phyloP scores from a whole-genome alignment of 2,888 invertebrate genomes.

The Vesta saturnalis region DNA sequence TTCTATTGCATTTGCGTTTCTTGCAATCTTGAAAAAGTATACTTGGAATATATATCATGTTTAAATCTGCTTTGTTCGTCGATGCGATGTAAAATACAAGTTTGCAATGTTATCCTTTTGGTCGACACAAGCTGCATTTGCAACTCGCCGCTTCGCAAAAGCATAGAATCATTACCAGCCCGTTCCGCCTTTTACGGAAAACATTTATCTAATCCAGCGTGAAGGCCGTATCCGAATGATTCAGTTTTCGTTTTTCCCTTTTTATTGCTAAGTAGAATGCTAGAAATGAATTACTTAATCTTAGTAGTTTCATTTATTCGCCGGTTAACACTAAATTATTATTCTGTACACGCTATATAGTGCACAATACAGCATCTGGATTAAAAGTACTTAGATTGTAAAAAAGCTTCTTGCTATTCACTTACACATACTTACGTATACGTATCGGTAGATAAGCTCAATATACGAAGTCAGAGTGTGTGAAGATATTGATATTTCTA shows the following conservation, averaged over 20 bases:
- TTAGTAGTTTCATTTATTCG: not conserved
- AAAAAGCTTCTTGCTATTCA: not conserved
- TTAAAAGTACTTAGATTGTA: constrained; percentile 1
- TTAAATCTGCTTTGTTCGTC: constrained; percentile 45
- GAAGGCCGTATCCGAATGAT: constrained; percentile 32
- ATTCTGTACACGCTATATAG: not conserved
- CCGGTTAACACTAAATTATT: not conserved
- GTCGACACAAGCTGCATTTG: constrained; percentile 37
- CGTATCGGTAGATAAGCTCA: constrained; percentile 7
- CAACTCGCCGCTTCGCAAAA: constrained; percentile 46
- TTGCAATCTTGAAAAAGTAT: constrained; percentile 42
- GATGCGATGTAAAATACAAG: constrained; percentile 39
- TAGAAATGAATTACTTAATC: constrained; percentile 1
- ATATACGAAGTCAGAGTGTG: not conserved
- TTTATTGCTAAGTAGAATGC: not conserved
- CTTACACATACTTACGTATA: not conserved
- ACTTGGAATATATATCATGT: constrained; percentile 45
- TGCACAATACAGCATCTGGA: not conserved
- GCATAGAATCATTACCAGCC: constrained; percentile 45
- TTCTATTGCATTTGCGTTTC: constrained; percentile 40
- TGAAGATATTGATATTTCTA: not conserved
- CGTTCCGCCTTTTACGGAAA: constrained; percentile 48
- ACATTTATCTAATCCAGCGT: constrained; percentile 47
- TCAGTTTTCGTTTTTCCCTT: constrained; percentile 13
- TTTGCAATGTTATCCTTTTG: constrained; percentile 35